Evolutionary conservation across 2,888 invertebrate genomes (phyloP), one percentile per base, ranked within the genome.

Genomic region (Xanthostigma xanthostigma): DNA sequence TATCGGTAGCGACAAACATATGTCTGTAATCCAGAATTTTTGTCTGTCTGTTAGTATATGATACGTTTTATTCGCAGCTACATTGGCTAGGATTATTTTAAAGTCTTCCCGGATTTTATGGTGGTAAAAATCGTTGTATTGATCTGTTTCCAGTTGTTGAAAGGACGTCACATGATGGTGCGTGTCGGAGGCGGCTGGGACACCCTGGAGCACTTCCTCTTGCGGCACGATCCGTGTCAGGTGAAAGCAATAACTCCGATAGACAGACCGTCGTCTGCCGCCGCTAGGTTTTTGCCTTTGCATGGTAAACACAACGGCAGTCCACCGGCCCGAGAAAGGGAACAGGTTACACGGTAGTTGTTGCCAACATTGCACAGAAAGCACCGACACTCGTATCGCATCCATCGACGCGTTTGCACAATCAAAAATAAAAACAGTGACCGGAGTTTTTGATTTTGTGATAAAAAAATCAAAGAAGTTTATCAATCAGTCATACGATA

Each of bases 101-200:
- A 17, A 17, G 17, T 4, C 17, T 17, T 17, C 4, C 17, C 17
- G 17, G 4, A 17, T 17, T 17, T 17, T 17, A 17, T 4, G 4
- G 17, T 17, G 17, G 17, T 27, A 27, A 27, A 27, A 27, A 6
- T 27, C 27, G 6, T 27, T 6, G 27, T 27, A 3, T 27, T 27
- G 27, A 27, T 27, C 27, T 27, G 27, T 58, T 70, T 68, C 5
- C 74, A 91, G 90, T 67, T 90, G 62, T 73, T 91, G 62, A 89
- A 90, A 66, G 90, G 87, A 45, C 79, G 84, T n/a, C 92, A 92
- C 74, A 91, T 91, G 79, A 92, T 93, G 92, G 92, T 93, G 49
- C 79, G 93, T 59, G 91, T 92, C 45, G 93, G 92, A 51, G 93
- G 92, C 55, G 91, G 91, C 54, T 92, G 92, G 92, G 90, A 90